These are phyloP conservation scores for Himalopsyche japonica DNA, from an alignment of 2,888 invertebrate species.

Conservation along the genomic window DNA sequence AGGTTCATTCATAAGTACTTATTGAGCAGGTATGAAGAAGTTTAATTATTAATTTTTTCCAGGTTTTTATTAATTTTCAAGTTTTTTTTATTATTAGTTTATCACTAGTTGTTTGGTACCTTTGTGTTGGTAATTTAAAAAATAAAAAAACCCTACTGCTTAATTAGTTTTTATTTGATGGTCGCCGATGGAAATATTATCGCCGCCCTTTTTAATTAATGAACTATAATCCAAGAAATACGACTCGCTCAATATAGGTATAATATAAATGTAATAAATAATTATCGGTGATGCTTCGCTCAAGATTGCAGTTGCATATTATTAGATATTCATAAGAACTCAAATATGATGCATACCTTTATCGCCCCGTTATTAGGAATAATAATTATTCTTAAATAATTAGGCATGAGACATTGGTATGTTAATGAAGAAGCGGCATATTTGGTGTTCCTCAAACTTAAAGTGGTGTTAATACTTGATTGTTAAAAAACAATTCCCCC, in stretches of 20 bases:
- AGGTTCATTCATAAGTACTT: too few species aligned
- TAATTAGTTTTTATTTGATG: background rate
- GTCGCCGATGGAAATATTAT: background rate
- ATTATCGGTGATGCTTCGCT: background rate
- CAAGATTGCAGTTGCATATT: background rate
- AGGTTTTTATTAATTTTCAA: too few species aligned
- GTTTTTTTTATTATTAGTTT: too few species aligned
- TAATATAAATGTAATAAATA: background rate
- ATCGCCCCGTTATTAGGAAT: background rate
- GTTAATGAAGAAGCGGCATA: background rate
- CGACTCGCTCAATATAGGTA: background rate
- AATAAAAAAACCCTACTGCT: background rate
- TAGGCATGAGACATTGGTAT: background rate
- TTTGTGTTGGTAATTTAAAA: too few species aligned
- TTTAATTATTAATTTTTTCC: too few species aligned
- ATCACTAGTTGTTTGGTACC: too few species aligned
- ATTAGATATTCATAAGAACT: background rate
- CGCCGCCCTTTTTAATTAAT: background rate
- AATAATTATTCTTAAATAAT: too few species aligned
- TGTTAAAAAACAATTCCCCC: too few species aligned
- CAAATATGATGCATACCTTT: background rate
- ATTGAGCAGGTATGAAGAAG: too few species aligned
- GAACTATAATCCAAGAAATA: background rate
- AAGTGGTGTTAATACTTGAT: too few species aligned
- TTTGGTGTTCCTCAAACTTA: background rate